These are phyloP conservation scores for Neuroscelio doddi DNA, from an alignment of 2,888 invertebrate genomes.

Conservation along the genomic window DNA sequence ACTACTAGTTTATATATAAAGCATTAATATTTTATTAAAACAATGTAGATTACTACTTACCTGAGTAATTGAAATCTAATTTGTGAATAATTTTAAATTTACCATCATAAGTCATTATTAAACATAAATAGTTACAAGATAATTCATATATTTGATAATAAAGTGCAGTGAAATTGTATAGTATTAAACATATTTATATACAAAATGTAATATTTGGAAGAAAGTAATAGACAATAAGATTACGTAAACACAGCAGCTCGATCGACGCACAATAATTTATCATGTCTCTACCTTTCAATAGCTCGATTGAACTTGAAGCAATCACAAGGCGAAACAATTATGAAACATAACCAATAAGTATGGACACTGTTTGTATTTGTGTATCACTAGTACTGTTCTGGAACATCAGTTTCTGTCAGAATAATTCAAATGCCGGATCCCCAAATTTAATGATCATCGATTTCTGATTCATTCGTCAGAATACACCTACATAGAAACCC, in stretches of 20 bases:
- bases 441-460: slow-evolving; percentile 47
- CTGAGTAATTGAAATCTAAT: no score
- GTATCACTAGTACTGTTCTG: slow-evolving; percentile 26
- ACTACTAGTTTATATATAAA: no score
- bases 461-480: slow-evolving; percentile 40
- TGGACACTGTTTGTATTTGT: slow-evolving; percentile 38
- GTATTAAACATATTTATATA: not conserved
- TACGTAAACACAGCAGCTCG: slow-evolving; percentile 13
- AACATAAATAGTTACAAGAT: no score
- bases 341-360: slow-evolving; percentile 35
- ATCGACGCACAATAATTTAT: slow-evolving; percentile 23
- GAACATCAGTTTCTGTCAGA: slow-evolving; percentile 40
- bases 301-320: slow-evolving; percentile 23
- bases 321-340: slow-evolving; percentile 34
- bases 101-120: no score
- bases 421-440: slow-evolving; percentile 41
- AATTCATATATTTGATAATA: no score
- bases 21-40: no score
- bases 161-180: no score
- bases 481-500: slow-evolving; percentile 25
- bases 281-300: slow-evolving; percentile 16
- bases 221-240: slow-evolving; percentile 12
- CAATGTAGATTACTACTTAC: no score
- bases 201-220: not conserved
- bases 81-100: no score